Evolutionary conservation across 2,113 vertebrate genomes (phyloP).

Genomic region (Thalassarche chlororhynchos): DNA sequence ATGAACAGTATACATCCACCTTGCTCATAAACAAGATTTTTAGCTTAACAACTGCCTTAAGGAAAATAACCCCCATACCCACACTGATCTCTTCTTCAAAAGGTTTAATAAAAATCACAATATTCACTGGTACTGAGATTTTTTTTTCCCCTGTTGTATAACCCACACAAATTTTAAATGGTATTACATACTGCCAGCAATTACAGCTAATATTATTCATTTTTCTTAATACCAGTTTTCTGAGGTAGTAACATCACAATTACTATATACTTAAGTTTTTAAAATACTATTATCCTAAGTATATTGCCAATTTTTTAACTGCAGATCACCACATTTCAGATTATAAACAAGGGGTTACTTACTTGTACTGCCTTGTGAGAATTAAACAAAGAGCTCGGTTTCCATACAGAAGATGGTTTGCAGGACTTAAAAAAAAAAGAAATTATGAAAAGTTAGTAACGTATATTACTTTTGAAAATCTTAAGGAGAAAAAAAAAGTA

Average conservation of each 20-base stretch:
- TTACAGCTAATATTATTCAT: background rate
- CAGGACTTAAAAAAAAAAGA: conserved; percentile 74
- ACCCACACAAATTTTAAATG: background rate
- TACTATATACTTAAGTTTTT: background rate
- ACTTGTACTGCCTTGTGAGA: conserved; percentile 73
- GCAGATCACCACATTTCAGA: background rate
- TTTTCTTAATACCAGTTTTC: background rate
- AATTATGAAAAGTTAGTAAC: background rate
- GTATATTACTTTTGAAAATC: background rate
- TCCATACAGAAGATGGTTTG: conserved; percentile 89
- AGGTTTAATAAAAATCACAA: background rate
- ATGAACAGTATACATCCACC: background rate
- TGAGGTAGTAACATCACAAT: background rate
- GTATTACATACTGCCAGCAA: background rate
- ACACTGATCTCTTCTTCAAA: background rate
- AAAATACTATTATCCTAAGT: background rate
- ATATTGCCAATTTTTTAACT: background rate
- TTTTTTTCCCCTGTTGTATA: background rate
- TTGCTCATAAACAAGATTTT: background rate
- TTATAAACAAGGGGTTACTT: conserved; percentile 35
- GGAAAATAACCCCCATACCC: background rate
- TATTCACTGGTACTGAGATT: background rate
- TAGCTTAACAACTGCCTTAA: background rate
- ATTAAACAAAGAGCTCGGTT: conserved; percentile 92
- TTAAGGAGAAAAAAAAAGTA: accelerated